Evolutionary conservation across 2,888 invertebrate genomes (phyloP).

Genomic region (Apeira syringaria): DNA sequence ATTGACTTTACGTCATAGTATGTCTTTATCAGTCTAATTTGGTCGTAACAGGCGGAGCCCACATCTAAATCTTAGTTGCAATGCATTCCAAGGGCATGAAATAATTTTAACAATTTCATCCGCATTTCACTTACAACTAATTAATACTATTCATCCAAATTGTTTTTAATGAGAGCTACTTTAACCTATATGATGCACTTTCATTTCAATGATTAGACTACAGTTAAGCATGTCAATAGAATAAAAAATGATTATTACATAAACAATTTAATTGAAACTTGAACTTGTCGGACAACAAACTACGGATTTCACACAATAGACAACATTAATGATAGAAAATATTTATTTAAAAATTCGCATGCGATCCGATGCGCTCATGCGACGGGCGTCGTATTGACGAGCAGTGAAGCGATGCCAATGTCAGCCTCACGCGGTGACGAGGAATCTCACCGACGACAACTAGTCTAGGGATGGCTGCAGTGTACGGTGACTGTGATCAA

Average conservation of each 20-base stretch:
- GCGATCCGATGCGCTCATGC: slow-evolving; percentile 32
- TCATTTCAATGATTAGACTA: slow-evolving; percentile 71
- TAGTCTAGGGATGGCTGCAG: slow-evolving; percentile 56
- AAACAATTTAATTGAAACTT: slow-evolving; percentile 81
- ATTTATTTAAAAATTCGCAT: slow-evolving; percentile 42
- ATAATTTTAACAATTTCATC: slow-evolving; percentile 48
- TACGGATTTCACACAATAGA: slow-evolving; percentile 73
- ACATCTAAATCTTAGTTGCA: slow-evolving; percentile 47
- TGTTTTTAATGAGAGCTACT: slow-evolving; percentile 70
- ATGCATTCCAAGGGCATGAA: slow-evolving; percentile 56
- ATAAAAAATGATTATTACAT: slow-evolving; percentile 79
- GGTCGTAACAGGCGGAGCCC: slow-evolving; percentile 68
- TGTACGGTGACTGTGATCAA: slow-evolving; percentile 52
- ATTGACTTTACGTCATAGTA: slow-evolving; percentile 53
- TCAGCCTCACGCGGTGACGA: slow-evolving; percentile 46
- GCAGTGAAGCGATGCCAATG: slow-evolving; percentile 41
- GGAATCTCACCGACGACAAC: slow-evolving; percentile 70
- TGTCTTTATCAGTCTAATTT: slow-evolving; percentile 66
- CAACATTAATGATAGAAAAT: slow-evolving; percentile 62
- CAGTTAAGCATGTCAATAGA: slow-evolving; percentile 80
- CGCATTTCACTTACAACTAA: slow-evolving; percentile 63
- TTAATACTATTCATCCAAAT: slow-evolving; percentile 61
- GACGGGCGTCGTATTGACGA: slow-evolving; percentile 24
- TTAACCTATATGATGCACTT: slow-evolving; percentile 71
- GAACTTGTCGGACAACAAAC: slow-evolving; percentile 80